These are phyloP conservation scores for Sciurus carolinensis DNA, from an alignment of 2,797 vertebrate species.

Conservation along the genomic window DNA sequence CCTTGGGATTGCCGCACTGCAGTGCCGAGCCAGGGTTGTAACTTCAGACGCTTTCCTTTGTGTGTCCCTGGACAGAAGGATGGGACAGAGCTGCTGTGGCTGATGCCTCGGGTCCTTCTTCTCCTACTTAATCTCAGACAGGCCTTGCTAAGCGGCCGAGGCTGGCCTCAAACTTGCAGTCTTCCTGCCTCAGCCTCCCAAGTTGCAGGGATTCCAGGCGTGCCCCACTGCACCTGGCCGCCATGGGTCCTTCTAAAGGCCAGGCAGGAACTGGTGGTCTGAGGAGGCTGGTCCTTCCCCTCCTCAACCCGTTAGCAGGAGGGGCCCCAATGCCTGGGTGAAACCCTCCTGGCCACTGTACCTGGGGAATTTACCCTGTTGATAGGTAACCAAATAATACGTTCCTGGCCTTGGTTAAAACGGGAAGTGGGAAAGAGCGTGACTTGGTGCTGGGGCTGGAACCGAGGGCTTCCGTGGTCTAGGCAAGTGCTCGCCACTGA, in stretches of 20 bases:
- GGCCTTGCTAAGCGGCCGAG: no score
- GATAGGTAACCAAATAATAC: not conserved
- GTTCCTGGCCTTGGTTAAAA: not conserved
- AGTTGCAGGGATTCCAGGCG: no score
- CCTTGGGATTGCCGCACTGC: not conserved
- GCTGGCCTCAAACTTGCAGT: no score
- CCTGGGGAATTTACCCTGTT: not conserved
- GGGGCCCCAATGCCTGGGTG: not conserved
- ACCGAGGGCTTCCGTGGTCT: no score
- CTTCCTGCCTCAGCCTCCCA: no score
- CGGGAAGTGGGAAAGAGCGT: not conserved
- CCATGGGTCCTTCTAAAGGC: not conserved
- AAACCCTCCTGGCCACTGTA: fast-evolving
- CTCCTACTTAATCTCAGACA: no score
- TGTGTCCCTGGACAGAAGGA: not conserved
- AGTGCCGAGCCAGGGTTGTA: not conserved
- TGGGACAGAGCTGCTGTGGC: not conserved
- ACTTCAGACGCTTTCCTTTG: not conserved
- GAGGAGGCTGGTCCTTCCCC: not conserved
- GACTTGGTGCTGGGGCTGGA: no score
- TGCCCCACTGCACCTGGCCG: no score
- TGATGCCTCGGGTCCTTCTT: not conserved
- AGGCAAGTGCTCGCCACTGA: no score
- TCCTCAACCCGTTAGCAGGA: not conserved
- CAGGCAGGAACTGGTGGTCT: not conserved